Base-by-base conservation (phyloP, 2,888 invertebrate species). In the Ganaspis brasiliensis region DNA sequence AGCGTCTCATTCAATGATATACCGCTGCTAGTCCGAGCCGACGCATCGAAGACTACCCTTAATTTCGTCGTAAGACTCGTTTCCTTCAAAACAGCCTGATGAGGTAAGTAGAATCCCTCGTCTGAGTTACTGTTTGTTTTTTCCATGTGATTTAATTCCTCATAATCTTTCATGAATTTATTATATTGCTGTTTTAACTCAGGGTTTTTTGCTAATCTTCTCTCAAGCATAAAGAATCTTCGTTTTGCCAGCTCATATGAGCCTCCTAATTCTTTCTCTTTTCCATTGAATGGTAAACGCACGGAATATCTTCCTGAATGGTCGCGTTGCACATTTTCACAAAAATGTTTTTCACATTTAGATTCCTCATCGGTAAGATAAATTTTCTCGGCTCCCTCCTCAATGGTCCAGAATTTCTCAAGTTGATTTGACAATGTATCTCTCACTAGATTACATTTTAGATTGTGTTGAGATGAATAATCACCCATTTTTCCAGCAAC, bases 131-230 rank as follows among this genome's bases (percentile, higher is more conserved):
- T 21, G 10, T 49, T 52, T 35, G 24, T 16, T 16, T 52, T 16
- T 52, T 16, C 6, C 52, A 81, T 81, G 61, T 81, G 79, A 37
- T 75, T 74, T 16, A 73, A 45, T 3, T 67, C 10, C 35, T 59
- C n/a, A 72, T 80, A 81, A 12, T 81, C 78, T 10, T 67, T 10
- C 49, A 78, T 71, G 55, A 81, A 78, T 14, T 74, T 57, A 9
- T 6, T 35, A 19, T 81, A 81, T 16, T 70, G 19, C 16, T 55
- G 5, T 52, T 73, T 75, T n/a, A 78, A 40, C 8, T 57, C 16
- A 14, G 61, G 61, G 21, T 78, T 61, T 45, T 56, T 59, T 0
- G 19, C 12, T 12, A 82, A 52, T 71, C 73, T 56, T 31, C 72
- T 55, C n/a, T 82, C 40, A 1, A 40, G 12, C 40, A 40, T 40